Percentiles rank a stretch among this genome's conserved stretches.
Evolutionary conservation across 2,113 vertebrate species (phyloP).

Genomic region (Ifrita kowaldi): DNA sequence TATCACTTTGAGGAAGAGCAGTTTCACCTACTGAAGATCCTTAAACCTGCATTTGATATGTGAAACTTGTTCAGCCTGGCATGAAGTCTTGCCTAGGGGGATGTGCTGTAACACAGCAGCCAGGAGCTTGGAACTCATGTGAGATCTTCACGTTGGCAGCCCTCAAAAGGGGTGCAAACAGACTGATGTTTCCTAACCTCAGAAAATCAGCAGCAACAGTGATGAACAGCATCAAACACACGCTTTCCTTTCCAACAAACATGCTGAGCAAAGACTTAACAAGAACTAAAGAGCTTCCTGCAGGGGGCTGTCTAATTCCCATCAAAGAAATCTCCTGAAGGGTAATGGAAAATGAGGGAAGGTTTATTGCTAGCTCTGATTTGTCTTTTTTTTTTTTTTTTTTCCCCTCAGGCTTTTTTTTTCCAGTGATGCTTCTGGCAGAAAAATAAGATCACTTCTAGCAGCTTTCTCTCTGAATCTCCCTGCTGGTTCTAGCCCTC

Average conservation of each 20-base stretch:
- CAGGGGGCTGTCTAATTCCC: constrained; percentile 75
- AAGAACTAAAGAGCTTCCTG: constrained; percentile 65
- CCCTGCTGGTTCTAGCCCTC: not conserved
- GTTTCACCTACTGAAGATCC: not conserved
- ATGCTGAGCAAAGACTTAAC: constrained; percentile 60
- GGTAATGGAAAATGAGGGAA: constrained; percentile 49
- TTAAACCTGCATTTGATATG: not conserved
- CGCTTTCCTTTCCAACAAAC: constrained; percentile 55
- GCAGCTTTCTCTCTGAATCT: not conserved
- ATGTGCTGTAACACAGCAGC: not conserved
- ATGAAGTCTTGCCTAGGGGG: not conserved
- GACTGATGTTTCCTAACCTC: constrained; percentile 51
- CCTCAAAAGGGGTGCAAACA: not conserved
- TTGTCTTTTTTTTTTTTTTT: not conserved
- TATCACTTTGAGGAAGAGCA: not conserved
- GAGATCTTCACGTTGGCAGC: not conserved
- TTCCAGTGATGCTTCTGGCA: not conserved
- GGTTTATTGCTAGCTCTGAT: constrained; percentile 37
- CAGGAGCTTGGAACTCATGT: not conserved
- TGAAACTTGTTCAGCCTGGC: not conserved
- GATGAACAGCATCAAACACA: constrained; percentile 63
- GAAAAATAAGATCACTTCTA: constrained; percentile 32
- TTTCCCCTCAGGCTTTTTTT: not conserved
- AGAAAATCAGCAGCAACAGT: constrained; percentile 55
- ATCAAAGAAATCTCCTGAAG: constrained; percentile 65